Base-by-base conservation (phyloP, 2,888 invertebrate genomes). In the Tetanocera ferruginea region DNA sequence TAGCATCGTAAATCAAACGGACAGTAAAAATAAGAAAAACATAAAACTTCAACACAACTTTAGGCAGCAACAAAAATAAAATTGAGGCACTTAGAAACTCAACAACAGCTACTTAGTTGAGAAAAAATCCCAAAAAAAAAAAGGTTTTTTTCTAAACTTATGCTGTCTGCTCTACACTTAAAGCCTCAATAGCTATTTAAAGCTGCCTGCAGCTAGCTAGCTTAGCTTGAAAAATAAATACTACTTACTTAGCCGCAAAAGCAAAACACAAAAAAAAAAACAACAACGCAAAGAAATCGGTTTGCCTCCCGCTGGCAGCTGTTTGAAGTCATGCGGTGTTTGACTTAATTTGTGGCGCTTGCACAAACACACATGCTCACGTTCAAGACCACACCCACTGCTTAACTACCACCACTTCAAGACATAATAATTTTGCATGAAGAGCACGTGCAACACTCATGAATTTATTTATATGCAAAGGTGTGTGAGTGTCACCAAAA, bases 311-410 rank as follows among this genome's bases (percentile, higher is more conserved):
- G 76, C 71, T 71, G 76, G 28, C 43, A 34, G 31, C 11, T 52
- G 19, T 62, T 34, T 25, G 43, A 57, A 73, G 73, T 67, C 77
- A 69, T 77, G 77, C 77, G 69, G 77, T 60, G 73, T 74, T 73
- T 60, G 77, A 74, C 73, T 77, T 77, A 77, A 77, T 77, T 77
- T 77, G 69, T 51, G 73, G 49, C 69, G 57, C 19, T 28, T 37
- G 43, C 74, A 71, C 71, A 28, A 43, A 62, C 62, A 37, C 60
- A 60, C 67, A 49, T 17, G 52, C 52, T 23, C n/a, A 2, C n/a
- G 5, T 19, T 5, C 55, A 67, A 19, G 37, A 9, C 52, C 19
- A 55, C 66, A 66, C 31, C 25, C 19, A n/a, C 55, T 3, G 0
- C 31, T 71, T 51, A 64, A 19, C 8, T 25, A 37, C 55, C 9